Evolutionary conservation across 2,113 vertebrate species (phyloP).

Genomic region (Corythoichthys intestinalis): DNA sequence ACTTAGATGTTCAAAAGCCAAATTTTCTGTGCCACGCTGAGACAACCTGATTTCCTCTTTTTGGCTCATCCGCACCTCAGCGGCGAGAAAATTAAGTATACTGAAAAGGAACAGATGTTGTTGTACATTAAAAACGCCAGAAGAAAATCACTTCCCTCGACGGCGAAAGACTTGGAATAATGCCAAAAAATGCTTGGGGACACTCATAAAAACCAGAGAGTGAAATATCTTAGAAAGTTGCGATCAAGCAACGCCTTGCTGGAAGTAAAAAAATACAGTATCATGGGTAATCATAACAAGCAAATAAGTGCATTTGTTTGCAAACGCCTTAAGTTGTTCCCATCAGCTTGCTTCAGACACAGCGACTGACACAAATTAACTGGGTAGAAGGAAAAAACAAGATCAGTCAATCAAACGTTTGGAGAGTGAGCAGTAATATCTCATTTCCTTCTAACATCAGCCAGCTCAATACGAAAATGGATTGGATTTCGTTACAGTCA

Average conservation of each 20-base stretch:
- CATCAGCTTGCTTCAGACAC: slow-evolving; percentile 28
- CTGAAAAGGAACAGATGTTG: slow-evolving; percentile 21
- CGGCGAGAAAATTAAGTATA: slow-evolving; percentile 9
- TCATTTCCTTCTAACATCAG: slow-evolving; percentile 61
- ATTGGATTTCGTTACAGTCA: slow-evolving; percentile 38
- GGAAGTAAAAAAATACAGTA: background rate
- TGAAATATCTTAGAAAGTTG: slow-evolving; percentile 9
- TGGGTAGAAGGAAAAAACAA: slow-evolving; percentile 36
- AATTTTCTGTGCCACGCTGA: background rate
- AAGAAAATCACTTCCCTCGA: slow-evolving; percentile 12
- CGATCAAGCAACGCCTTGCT: background rate
- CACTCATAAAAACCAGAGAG: background rate
- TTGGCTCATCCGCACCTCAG: slow-evolving; percentile 1
- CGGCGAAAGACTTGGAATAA: slow-evolving; percentile 12
- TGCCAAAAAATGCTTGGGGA: background rate
- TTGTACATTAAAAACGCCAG: background rate
- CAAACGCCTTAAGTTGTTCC: slow-evolving; percentile 19
- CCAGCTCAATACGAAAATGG: slow-evolving; percentile 40
- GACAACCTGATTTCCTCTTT: background rate
- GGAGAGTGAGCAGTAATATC: slow-evolving; percentile 37
- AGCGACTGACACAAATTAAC: slow-evolving; percentile 52
- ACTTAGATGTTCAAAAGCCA: background rate
- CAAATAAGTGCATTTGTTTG: slow-evolving; percentile 17
- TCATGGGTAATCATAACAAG: slow-evolving; percentile 9
- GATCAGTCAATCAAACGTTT: slow-evolving; percentile 51